These are phyloP conservation scores for Drosophila lacertosa DNA, from an alignment of 1,140 invertebrate genomes.

Conservation along the genomic window DNA sequence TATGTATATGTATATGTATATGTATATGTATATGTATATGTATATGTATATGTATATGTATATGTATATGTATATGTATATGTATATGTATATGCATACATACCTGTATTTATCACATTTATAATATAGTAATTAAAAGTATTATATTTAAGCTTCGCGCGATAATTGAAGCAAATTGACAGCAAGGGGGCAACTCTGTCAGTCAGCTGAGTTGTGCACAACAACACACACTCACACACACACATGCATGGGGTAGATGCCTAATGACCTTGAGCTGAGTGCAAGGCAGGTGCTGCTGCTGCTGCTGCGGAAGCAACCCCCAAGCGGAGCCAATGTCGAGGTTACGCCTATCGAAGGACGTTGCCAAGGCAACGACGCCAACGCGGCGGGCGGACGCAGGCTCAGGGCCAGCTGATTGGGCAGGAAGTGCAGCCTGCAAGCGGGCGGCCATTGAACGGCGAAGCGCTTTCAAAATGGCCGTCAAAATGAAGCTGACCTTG, in stretches of 20 bases:
- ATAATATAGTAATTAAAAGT: too few species aligned
- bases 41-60: too few species aligned
- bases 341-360: constrained; percentile 75
- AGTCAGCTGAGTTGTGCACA: constrained; percentile 4
- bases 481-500: constrained; percentile 69
- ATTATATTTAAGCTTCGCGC: neutral
- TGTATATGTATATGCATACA: too few species aligned
- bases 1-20: too few species aligned
- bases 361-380: constrained; percentile 61
- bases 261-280: constrained; percentile 52
- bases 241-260: constrained; percentile 35
- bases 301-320: constrained; percentile 57
- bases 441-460: constrained; percentile 70
- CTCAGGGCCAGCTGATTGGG: constrained; percentile 71
- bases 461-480: constrained; percentile 72
- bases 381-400: constrained; percentile 24
- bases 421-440: constrained; percentile 62
- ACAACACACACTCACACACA: neutral
- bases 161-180: neutral
- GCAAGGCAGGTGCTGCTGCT: constrained; percentile 24
- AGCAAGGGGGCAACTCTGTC: constrained; percentile 2
- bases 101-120: too few species aligned
- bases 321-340: constrained; percentile 70
- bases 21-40: too few species aligned
- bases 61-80: too few species aligned